These are phyloP conservation scores for Acanthoscelides obtectus DNA, from an alignment of 2,888 invertebrate genomes.

Conservation along the genomic window DNA sequence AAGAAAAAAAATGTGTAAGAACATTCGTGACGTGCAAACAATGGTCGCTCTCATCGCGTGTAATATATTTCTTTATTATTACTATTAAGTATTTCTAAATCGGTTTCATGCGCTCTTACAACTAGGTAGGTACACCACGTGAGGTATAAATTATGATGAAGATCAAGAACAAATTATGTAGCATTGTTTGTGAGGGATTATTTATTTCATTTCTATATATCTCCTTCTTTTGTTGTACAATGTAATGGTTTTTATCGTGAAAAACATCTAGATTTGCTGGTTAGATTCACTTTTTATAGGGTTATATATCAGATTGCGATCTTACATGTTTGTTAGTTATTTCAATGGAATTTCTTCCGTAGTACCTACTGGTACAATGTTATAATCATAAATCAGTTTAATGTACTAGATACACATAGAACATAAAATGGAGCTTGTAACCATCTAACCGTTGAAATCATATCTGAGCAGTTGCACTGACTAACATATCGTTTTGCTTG, in stretches of 20 bases:
- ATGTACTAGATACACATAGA: neutral
- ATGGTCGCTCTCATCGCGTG: neutral
- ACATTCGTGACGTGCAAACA: neutral
- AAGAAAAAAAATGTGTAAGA: neutral
- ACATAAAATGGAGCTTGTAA: too few relatives aligned
- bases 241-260: constrained; percentile 1
- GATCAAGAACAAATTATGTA: constrained; percentile 13
- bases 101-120: neutral
- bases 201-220: constrained; percentile 6
- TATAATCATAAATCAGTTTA: neutral
- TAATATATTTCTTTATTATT: constrained; percentile 1
- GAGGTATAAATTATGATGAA: constrained; percentile 13
- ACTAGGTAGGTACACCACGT: constrained; percentile 14
- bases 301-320: neutral
- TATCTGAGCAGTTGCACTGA: too few relatives aligned
- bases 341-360: neutral
- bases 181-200: constrained; percentile 11
- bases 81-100: constrained; percentile 1
- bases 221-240: neutral
- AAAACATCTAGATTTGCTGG: neutral
- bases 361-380: neutral
- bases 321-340: neutral
- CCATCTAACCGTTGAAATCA: too few relatives aligned
- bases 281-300: neutral
- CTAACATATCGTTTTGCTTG: too few relatives aligned